phyloP scores from a whole-genome alignment of 2,113 vertebrate species.

The Gobio gobio region DNA sequence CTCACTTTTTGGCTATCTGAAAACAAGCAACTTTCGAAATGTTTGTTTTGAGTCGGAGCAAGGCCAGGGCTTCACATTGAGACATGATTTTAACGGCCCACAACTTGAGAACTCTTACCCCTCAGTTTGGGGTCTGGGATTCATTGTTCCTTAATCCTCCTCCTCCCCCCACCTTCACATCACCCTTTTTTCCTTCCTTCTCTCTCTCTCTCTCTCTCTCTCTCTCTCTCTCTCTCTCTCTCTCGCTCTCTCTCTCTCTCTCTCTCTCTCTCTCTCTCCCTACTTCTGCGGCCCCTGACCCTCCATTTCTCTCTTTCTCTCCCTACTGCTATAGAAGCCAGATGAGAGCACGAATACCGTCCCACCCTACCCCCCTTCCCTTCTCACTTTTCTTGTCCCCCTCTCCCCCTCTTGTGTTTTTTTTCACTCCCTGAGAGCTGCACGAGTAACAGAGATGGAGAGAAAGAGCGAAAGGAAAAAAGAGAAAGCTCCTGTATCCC shows the following conservation, averaged over 20 bases:
- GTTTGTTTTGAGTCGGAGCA: not conserved
- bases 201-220: slow-evolving; percentile 16
- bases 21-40: not conserved
- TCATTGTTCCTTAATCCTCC: slow-evolving; percentile 64
- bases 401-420: slow-evolving; percentile 20
- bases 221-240: slow-evolving; percentile 24
- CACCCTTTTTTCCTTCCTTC: slow-evolving; percentile 10
- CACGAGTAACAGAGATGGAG: slow-evolving; percentile 46
- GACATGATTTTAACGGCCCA: slow-evolving; percentile 21
- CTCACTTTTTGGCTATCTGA: not conserved
- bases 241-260: not conserved
- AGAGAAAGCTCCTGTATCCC: slow-evolving; percentile 42
- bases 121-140: slow-evolving; percentile 53
- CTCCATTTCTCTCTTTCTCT: slow-evolving; percentile 37
- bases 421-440: slow-evolving; percentile 40
- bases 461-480: slow-evolving; percentile 28
- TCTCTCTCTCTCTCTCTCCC: slow-evolving; percentile 2
- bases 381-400: slow-evolving; percentile 38
- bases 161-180: slow-evolving; percentile 46
- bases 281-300: slow-evolving; percentile 43
- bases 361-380: slow-evolving; percentile 41
- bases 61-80: not conserved
- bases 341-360: slow-evolving; percentile 51
- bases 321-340: slow-evolving; percentile 45
- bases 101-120: slow-evolving; percentile 55